A percentile compares a stretch with the other conserved stretches of the same genome.
phyloP scores from a whole-genome alignment of 2,797 vertebrate species.

The Cetoscarus ocellatus region DNA sequence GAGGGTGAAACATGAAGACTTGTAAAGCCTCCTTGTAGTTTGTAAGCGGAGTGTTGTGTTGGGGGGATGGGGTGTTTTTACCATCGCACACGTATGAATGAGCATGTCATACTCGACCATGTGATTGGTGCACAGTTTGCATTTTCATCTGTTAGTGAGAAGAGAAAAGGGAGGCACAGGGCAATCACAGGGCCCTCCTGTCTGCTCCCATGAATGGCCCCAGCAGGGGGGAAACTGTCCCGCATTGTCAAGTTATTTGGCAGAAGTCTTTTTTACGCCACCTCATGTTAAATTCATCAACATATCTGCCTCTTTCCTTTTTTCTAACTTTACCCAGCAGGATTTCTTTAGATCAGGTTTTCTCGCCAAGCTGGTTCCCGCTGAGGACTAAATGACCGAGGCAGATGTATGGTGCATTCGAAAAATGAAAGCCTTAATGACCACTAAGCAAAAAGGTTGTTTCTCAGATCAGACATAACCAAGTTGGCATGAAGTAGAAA shows the following conservation, averaged over 20 bases:
- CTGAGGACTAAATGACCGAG: constrained; percentile 66
- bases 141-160: constrained; percentile 50
- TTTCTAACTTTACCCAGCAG: constrained; percentile 44
- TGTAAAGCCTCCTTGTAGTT: constrained; percentile 62
- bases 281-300: constrained; percentile 86
- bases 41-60: constrained; percentile 52
- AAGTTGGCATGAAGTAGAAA: constrained; percentile 35
- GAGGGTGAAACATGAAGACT: constrained; percentile 68
- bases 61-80: constrained; percentile 8
- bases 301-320: constrained; percentile 69
- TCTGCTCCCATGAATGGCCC: constrained; percentile 73
- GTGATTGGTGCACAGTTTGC: constrained; percentile 55
- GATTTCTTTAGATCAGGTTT: constrained; percentile 68
- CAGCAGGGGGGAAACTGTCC: constrained; percentile 72
- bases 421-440: constrained; percentile 47
- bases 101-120: constrained; percentile 30
- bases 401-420: constrained; percentile 70
- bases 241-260: constrained; percentile 82
- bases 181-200: constrained; percentile 49
- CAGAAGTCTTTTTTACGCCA: constrained; percentile 69
- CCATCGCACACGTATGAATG: constrained; percentile 51
- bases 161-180: constrained; percentile 37
- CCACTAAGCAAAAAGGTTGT: constrained; percentile 33
- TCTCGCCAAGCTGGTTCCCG: constrained; percentile 77
- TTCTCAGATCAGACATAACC: constrained; percentile 54